phyloP scores from a whole-genome alignment of 2,888 invertebrate genomes.

The Chalcosyrphus nemorum region DNA sequence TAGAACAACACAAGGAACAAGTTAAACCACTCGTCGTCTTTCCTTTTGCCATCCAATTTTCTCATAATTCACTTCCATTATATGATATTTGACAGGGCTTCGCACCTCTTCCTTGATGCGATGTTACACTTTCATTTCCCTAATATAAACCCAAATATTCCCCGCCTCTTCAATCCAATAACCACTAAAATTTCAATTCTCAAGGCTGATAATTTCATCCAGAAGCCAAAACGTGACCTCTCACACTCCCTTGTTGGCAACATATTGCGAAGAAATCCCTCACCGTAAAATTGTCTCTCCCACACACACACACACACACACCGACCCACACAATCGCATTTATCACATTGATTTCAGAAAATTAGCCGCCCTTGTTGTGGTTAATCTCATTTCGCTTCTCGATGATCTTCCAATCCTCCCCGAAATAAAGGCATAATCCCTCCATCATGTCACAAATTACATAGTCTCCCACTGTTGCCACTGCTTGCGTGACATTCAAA shows the following conservation, averaged over 20 bases:
- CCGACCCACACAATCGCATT: conserved; percentile 29
- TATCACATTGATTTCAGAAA: conserved; percentile 38
- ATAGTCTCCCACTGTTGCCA: not conserved
- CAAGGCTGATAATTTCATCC: conserved; percentile 18
- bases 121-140: not conserved
- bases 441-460: conserved; percentile 47
- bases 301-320: not conserved
- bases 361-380: conserved; percentile 43
- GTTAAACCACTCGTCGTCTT: not conserved
- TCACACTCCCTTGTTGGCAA: not conserved
- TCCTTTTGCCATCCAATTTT: not conserved
- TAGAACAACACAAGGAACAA: not conserved
- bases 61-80: not conserved
- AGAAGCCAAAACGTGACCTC: conserved; percentile 1
- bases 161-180: not conserved
- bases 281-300: not conserved
- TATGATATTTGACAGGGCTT: not conserved
- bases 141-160: not conserved
- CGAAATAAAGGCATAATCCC: conserved; percentile 35
- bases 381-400: conserved; percentile 57
- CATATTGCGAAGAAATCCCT: not conserved
- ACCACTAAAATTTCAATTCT: conserved; percentile 15
- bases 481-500: conserved; percentile 36
- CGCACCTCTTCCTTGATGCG: not conserved
- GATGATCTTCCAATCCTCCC: conserved; percentile 23